Evolutionary conservation across 2,888 invertebrate genomes (phyloP), one percentile per base, ranked within the genome.

Genomic region (Helleia helle): DNA sequence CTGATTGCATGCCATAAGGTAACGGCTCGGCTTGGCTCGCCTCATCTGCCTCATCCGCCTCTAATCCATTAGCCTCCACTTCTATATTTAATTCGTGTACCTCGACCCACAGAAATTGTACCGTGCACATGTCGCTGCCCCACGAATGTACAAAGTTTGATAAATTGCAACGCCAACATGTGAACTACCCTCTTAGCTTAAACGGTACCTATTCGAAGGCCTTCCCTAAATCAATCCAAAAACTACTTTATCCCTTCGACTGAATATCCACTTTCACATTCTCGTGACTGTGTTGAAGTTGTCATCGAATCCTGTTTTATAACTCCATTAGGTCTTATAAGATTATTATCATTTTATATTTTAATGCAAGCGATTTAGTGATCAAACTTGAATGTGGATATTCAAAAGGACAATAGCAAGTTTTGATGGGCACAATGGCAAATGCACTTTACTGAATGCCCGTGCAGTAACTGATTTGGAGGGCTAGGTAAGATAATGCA

Each of bases 141-240:
- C 65, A 55, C 55, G 63, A 64, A 67, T 74, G 70, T 71, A 80
- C 77, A 79, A 77, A 81, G 80, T 83, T 83, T 83, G 83, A 83
- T 83, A 83, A 81, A 83, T 83, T 70, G 80, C 72, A 69, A 64
- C 70, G 77, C 71, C 77, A 72, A 83, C 81, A 83, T 80, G 81
- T 65, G 80, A 81, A 80, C 79, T 81, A 80, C 83, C 83, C 83
- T 81, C 80, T 79, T 71, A 71, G 72, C 76, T 73, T 76, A 76
- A 79, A 74, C 80, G 74, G 69, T 62, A 61, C 67, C 62, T 59
- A 54, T 58, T 64, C 54, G 54, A 52, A 49, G 56, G 54, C 54
- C 58, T 25, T 3, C 8, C 15, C 1, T 5, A 3, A 14, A 4
- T 4, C 51, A 47, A 42, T 14, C 48, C 11, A 71, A 59, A 55